Conservation (phyloP, 2,797 vertebrate genomes). For the Mus minutoides region DNA sequence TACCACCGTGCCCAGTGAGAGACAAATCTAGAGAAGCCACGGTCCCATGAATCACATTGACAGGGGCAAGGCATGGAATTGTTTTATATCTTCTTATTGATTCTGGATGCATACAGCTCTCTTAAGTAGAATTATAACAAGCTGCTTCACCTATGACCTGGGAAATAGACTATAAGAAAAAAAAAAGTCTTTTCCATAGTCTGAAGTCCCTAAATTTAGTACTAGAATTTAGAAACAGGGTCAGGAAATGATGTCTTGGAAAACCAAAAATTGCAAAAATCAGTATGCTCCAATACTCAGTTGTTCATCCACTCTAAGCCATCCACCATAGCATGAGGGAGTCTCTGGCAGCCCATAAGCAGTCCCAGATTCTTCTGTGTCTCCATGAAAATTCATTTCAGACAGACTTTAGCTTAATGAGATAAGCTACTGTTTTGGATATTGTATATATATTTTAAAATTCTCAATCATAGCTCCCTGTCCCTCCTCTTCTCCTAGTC, state of each 20-base stretch:
- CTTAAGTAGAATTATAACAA: slow-evolving; percentile 57
- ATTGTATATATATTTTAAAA: neutral
- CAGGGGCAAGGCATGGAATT: neutral
- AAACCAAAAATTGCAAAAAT: slow-evolving; percentile 67
- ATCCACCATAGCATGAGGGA: neutral
- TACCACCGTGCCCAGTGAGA: neutral
- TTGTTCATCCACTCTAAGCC: neutral
- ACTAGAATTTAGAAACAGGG: slow-evolving; percentile 65
- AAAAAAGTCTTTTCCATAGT: slow-evolving; percentile 51
- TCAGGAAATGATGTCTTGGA: slow-evolving; percentile 60
- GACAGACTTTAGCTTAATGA: neutral
- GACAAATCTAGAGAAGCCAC: neutral
- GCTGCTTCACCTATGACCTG: slow-evolving; percentile 20
- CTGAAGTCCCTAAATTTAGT: slow-evolving; percentile 41
- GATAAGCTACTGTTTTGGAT: slow-evolving; percentile 19
- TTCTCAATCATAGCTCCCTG: neutral
- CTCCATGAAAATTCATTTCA: slow-evolving; percentile 14
- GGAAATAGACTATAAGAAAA: slow-evolving; percentile 39
- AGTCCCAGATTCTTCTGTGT: neutral
- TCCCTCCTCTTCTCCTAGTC: neutral
- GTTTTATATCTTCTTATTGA: slow-evolving; percentile 58
- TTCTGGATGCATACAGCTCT: neutral
- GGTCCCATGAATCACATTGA: neutral
- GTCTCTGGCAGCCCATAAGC: neutral
- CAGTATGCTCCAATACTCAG: neutral